Conservation (phyloP, 2,888 invertebrate species). For the Tricholauxania praeusta region DNA sequence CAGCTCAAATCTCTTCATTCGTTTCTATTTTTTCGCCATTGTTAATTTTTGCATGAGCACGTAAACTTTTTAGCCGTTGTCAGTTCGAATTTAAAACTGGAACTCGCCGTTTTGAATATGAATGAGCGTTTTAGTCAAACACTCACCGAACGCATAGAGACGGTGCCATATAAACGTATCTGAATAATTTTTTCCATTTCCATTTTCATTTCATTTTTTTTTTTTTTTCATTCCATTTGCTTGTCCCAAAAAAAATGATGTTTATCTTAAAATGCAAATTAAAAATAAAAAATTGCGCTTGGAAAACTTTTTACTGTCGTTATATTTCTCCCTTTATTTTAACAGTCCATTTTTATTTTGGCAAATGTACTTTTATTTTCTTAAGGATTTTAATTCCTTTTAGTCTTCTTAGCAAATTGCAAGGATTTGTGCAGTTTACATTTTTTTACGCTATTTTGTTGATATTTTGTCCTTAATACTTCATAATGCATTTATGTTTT, state of each 20-base stretch:
- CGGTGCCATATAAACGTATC: background rate
- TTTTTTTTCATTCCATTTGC: background rate
- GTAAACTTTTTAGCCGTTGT: constrained; percentile 33
- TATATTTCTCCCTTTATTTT: background rate
- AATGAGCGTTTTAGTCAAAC: constrained; percentile 8
- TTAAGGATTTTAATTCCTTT: constrained; percentile 36
- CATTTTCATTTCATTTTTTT: constrained; percentile 1
- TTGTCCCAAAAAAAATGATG: background rate
- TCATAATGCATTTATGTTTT: constrained; percentile 37
- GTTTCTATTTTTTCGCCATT: background rate
- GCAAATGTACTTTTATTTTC: constrained; percentile 26
- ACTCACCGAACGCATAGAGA: background rate
- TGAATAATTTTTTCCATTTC: background rate
- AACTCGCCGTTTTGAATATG: constrained; percentile 28
- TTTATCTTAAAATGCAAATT: constrained; percentile 8
- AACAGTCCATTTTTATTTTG: background rate
- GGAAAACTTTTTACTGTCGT: constrained; percentile 5
- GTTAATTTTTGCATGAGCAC: constrained; percentile 40
- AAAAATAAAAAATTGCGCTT: background rate
- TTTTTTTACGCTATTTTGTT: constrained; percentile 32
- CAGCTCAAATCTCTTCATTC: background rate
- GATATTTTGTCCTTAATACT: constrained; percentile 36
- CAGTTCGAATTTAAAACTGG: constrained; percentile 20
- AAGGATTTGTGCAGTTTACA: constrained; percentile 23
- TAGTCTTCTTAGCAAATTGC: constrained; percentile 15